A percentile compares a stretch with the other conserved stretches of the same genome.
Conservation (phyloP, 2,797 vertebrate genomes). For the Rhyacichthys aspro region DNA sequence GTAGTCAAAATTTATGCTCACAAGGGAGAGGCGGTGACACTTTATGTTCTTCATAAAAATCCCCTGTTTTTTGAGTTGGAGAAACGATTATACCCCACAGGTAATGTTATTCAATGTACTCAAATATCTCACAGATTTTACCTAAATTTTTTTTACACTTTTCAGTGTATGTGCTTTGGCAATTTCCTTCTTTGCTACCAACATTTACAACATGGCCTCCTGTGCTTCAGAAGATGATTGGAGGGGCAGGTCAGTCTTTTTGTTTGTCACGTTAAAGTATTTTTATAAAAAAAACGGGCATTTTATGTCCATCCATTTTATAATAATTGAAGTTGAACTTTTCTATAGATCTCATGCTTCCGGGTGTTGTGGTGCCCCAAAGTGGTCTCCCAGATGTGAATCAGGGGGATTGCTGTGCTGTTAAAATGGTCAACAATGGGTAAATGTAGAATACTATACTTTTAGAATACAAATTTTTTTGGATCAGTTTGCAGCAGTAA, state of each 20-base stretch:
- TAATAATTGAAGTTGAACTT: constrained; percentile 14
- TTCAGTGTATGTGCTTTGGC: constrained; percentile 92
- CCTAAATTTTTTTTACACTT: constrained; percentile 11
- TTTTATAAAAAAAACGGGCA: neutral
- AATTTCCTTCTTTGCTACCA: constrained; percentile 86
- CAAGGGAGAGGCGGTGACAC: constrained; percentile 87
- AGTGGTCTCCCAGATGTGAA: constrained; percentile 87
- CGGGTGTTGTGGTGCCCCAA: constrained; percentile 88
- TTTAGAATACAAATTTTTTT: no score
- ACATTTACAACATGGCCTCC: constrained; percentile 90
- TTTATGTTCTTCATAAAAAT: constrained; percentile 87
- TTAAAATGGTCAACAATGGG: constrained; percentile 89
- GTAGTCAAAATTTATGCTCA: constrained; percentile 89
- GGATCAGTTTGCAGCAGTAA: neutral
- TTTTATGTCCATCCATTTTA: neutral
- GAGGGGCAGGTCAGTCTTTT: constrained; percentile 87
- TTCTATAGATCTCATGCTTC: constrained; percentile 93
- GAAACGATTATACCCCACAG: constrained; percentile 91
- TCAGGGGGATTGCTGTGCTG: constrained; percentile 84
- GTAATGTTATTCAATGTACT: constrained; percentile 64
- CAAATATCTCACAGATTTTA: neutral
- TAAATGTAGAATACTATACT: constrained; percentile 45
- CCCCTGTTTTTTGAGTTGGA: constrained; percentile 93
- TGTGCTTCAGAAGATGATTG: constrained; percentile 89
- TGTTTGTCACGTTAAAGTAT: neutral